These are phyloP conservation scores for Geophilus truncorum DNA, from an alignment of 2,888 invertebrate species.

Conservation along the genomic window DNA sequence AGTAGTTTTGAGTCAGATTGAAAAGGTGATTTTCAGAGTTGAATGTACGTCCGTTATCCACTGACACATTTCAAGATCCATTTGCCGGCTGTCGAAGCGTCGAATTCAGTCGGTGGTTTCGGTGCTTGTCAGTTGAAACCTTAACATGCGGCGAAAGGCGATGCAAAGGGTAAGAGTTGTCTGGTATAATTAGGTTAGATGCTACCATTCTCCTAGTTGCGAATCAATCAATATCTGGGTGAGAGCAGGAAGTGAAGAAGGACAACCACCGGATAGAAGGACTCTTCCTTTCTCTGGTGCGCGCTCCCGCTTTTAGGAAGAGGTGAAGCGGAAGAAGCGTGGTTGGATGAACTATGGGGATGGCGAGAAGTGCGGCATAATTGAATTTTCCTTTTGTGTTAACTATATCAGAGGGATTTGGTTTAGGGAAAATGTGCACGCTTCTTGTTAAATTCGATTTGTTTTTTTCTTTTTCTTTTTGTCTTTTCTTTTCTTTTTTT, in stretches of 20 bases:
- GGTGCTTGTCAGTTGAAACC: background rate
- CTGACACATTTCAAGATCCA: background rate
- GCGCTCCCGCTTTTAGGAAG: background rate
- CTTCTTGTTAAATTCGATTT: background rate
- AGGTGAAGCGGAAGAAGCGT: constrained; percentile 6
- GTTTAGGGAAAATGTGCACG: constrained; percentile 16
- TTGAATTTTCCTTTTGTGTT: constrained; percentile 20
- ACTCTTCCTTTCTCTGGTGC: background rate
- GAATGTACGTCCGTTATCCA: too few species aligned
- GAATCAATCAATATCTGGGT: background rate
- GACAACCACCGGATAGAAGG: constrained; percentile 20
- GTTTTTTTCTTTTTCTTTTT: background rate
- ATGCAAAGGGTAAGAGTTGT: constrained; percentile 12
- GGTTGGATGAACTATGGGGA: constrained; percentile 3
- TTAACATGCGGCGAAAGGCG: background rate
- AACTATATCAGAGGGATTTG: constrained; percentile 8
- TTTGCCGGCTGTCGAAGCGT: background rate
- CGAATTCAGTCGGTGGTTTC: background rate
- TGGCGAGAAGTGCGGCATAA: constrained; percentile 1
- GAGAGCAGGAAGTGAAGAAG: constrained; percentile 6
- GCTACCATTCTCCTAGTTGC: background rate
- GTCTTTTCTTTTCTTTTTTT: background rate
- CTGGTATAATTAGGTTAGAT: background rate
- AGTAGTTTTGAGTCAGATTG: too few species aligned
- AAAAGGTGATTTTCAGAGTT: too few species aligned